Evolutionary conservation across 2,888 invertebrate genomes (phyloP), one percentile per base, ranked within the genome.

Genomic region (Rhabditoides inermis): DNA sequence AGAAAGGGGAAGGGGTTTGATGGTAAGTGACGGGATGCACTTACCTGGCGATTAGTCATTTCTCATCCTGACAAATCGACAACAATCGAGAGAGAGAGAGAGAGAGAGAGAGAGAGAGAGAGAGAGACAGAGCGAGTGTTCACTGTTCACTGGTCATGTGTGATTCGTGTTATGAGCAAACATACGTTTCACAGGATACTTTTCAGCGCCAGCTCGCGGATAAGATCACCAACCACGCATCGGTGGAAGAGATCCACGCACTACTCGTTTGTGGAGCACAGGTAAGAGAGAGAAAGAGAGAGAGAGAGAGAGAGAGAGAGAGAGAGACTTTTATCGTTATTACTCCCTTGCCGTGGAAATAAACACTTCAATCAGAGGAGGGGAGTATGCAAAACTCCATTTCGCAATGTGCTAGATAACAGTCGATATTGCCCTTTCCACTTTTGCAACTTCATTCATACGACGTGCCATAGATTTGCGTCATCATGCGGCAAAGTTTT

Each of bases 201-300:
- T 89, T 25, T 36, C 65, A 71, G 65, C 57, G 89, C 64, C 86
- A 88, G 78, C 81, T 90, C 64, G 89, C 89, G 0, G 90, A 91
- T 81, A 86, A 87, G 74, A 89, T 91, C 77, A 88, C 88, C 63
- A 83, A 87, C 49, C 85, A 88, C 84, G 86, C 88, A 41, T 85
- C 88, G 0, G 78, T 90, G 54, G 88, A 88, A 69, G 90, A 91
- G 77, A 85, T 91, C 55, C 80, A 88, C 46, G 87, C 89, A 56
- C 80, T 90, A 3, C 79, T 90, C 51, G 87, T 88, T 20, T 87
- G 87, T 74, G 90, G 90, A 3, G 89, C 89, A 5, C 87, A 78
- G 65, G 77, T 77, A 32, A 61, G 69, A n/a, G n/a, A n/a, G n/a
- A n/a, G n/a, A n/a, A n/a, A n/a, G n/a, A n/a, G n/a, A n/a, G n/a